Evolutionary conservation across 2,888 invertebrate genomes (phyloP).

Genomic region (Geotrupes spiniger): DNA sequence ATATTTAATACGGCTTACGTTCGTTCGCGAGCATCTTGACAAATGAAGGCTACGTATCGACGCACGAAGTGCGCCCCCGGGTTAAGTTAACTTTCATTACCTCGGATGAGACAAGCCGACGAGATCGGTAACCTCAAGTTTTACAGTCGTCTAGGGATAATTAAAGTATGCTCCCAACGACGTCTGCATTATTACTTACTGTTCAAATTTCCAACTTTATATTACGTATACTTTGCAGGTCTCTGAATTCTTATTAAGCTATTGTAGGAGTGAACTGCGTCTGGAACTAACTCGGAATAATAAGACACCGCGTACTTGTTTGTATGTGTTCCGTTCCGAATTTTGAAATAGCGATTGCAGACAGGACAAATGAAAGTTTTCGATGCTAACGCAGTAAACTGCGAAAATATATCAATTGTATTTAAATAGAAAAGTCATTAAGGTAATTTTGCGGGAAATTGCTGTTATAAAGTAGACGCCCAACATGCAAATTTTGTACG

Average conservation of each 20-base stretch:
- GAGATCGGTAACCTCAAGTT: slow-evolving; percentile 8
- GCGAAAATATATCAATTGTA: too few relatives aligned
- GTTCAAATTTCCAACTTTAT: slow-evolving; percentile 6
- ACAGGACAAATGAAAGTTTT: too few relatives aligned
- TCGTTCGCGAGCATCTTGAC: background rate
- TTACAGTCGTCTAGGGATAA: slow-evolving; percentile 7
- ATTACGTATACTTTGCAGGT: slow-evolving; percentile 1
- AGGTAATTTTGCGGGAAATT: too few relatives aligned
- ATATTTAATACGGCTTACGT: too few relatives aligned
- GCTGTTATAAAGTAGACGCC: too few relatives aligned
- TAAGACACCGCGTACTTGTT: too few relatives aligned
- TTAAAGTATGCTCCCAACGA: slow-evolving; percentile 3
- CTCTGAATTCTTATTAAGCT: slow-evolving; percentile 7
- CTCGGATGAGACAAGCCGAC: slow-evolving; percentile 8
- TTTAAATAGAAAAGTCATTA: too few relatives aligned
- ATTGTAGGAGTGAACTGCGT: slow-evolving; percentile 1
- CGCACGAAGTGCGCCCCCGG: slow-evolving; percentile 4
- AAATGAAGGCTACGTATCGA: slow-evolving; percentile 5
- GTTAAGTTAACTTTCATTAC: slow-evolving; percentile 12
- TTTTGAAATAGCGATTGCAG: too few relatives aligned
- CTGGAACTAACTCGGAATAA: too few relatives aligned
- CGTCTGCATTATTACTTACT: slow-evolving; percentile 5
- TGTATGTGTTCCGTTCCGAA: too few relatives aligned
- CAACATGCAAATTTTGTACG: too few relatives aligned
- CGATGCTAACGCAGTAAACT: too few relatives aligned